Evolutionary conservation across 2,797 vertebrate species (phyloP).

Genomic region (Ctenopoma multispine): DNA sequence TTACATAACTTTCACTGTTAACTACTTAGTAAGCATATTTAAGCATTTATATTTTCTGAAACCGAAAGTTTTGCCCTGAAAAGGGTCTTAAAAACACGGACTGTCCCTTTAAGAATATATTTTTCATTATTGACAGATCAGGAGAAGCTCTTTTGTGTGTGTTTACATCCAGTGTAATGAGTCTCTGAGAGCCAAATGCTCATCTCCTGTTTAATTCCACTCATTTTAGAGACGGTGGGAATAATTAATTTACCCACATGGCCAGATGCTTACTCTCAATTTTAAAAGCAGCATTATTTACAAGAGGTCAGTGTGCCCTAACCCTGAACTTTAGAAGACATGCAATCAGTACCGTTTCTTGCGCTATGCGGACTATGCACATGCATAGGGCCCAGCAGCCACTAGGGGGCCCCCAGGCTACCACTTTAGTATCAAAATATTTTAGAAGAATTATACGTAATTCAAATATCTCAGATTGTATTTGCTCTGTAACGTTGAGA

Average conservation of each 20-base stretch:
- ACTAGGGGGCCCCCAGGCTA: too few relatives aligned
- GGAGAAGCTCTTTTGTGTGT: slow-evolving; percentile 38
- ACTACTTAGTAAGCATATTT: background rate
- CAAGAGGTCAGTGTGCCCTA: too few relatives aligned
- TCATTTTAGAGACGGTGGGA: slow-evolving; percentile 16
- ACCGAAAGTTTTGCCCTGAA: background rate
- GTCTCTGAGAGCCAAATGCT: slow-evolving; percentile 52
- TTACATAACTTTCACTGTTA: background rate
- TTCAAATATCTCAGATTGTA: too few relatives aligned
- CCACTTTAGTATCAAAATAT: too few relatives aligned
- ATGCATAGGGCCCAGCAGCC: too few relatives aligned
- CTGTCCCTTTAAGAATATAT: slow-evolving; percentile 24
- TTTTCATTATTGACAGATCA: slow-evolving; percentile 42
- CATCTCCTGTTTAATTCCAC: slow-evolving; percentile 61
- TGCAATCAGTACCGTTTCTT: too few relatives aligned
- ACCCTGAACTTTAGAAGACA: too few relatives aligned
- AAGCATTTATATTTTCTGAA: background rate
- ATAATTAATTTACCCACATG: slow-evolving; percentile 24
- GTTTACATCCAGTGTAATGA: slow-evolving; percentile 51
- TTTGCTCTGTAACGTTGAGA: too few relatives aligned
- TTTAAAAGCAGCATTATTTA: background rate
- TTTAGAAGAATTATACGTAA: too few relatives aligned
- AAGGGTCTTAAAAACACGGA: background rate
- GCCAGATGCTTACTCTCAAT: background rate
- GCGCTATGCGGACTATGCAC: too few relatives aligned